Base-by-base conservation (phyloP, 2,888 invertebrate species). In the Lithophane ornitopus region DNA sequence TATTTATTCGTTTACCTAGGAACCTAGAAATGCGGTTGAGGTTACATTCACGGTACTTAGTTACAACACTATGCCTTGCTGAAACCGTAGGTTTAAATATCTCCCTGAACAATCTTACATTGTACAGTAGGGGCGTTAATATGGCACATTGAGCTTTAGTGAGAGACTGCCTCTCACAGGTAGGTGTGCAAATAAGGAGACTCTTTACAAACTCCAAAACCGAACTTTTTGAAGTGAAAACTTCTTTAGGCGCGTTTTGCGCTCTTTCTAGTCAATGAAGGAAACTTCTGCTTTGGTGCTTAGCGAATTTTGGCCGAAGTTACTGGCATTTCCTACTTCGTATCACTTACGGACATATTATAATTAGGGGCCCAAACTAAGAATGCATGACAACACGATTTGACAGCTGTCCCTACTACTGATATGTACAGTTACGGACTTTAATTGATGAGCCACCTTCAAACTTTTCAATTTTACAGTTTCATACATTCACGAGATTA, bases 1-100 rank as follows among this genome's bases (percentile, higher is more conserved):
- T 76, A 82, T 80, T 80, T 73, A 84, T 84, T 73, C 68, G 63
- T 68, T 67, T 44, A 80, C 61, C 63, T 56, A 68, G 66, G 62
- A 49, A 65, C 72, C 67, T 70, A 69, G 72, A 75, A 61, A 73
- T 76, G 72, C 39, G 82, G 84, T 84, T 76, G 70, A 59, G 63
- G 52, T 58, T 54, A 76, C 67, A 68, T 82, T 79, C 62, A 79
- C 70, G 34, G n/a, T 54, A 41, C 59, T 22, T 46, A 59, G 62
- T 1, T 74, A 19, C 44, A 63, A 70, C 19, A 59, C 52, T 63
- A 49, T 71, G 54, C 58, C 22, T 54, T 41, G n/a, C 44, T 8
- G 74, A 12, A 28, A 56, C 49, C 22, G 41, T 49, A n/a, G 16
- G 59, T 49, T 66, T 73, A 56, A 61, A 46, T 78, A 41, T 49